phyloP scores from a whole-genome alignment of 1,140 invertebrate genomes.

The Hylyphantes graminicola region DNA sequence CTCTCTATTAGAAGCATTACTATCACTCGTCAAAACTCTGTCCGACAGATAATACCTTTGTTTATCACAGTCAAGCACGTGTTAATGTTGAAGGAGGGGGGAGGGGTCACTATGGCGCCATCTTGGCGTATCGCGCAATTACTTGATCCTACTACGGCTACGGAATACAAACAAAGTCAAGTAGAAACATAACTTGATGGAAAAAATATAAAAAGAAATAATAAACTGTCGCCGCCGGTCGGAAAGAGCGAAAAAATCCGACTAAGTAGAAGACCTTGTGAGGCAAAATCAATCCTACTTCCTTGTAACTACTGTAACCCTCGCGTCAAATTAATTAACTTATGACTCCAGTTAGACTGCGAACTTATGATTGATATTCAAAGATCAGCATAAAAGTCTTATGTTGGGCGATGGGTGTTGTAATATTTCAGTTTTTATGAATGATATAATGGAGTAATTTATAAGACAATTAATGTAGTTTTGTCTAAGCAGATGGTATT shows the following conservation, averaged over 20 bases:
- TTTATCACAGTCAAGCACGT: slow-evolving; percentile 35
- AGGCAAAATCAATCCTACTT: slow-evolving; percentile 39
- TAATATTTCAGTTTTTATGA: neutral
- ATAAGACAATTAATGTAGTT: neutral
- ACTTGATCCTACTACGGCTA: slow-evolving; percentile 5
- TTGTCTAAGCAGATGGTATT: too few relatives aligned
- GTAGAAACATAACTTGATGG: slow-evolving; percentile 18
- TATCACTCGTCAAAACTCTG: neutral
- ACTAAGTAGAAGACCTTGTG: slow-evolving; percentile 48
- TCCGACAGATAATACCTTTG: slow-evolving; percentile 38
- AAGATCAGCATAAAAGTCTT: neutral
- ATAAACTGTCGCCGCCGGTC: slow-evolving; percentile 28
- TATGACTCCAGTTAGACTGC: slow-evolving; percentile 22
- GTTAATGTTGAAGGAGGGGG: neutral
- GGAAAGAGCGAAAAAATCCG: neutral
- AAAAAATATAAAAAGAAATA: slow-evolving; percentile 8
- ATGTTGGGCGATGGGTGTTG: neutral
- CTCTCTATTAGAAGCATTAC: neutral
- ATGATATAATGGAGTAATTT: neutral
- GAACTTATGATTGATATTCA: neutral
- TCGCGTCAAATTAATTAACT: slow-evolving; percentile 12
- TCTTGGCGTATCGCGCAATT: neutral
- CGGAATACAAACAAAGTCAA: slow-evolving; percentile 37
- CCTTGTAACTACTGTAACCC: slow-evolving; percentile 36
- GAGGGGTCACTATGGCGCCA: slow-evolving; percentile 29